Evolutionary conservation across 2,113 vertebrate species (phyloP).

Genomic region (Crotalus tigris): DNA sequence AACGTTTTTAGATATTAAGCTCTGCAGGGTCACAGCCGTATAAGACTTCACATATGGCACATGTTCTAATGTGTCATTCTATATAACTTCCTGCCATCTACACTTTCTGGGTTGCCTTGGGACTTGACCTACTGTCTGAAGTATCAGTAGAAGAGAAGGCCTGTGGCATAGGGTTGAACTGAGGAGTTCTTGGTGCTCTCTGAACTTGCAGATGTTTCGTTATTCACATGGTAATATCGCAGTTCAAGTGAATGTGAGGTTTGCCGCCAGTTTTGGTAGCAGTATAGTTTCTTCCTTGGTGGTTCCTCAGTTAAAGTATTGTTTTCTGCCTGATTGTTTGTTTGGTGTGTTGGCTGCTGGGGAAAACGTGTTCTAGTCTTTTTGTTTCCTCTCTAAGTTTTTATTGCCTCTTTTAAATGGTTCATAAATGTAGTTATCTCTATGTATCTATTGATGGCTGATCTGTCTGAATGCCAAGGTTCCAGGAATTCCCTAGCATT

Average conservation of each 20-base stretch:
- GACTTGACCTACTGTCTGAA: background rate
- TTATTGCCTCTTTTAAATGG: background rate
- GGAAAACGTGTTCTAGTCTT: background rate
- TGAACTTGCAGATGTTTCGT: background rate
- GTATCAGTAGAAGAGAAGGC: background rate
- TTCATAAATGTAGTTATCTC: background rate
- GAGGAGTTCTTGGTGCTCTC: background rate
- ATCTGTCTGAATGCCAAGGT: background rate
- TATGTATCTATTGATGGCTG: background rate
- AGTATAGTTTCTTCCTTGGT: background rate
- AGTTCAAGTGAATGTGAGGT: background rate
- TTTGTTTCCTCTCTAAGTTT: background rate
- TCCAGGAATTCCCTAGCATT: background rate
- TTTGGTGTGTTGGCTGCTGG: background rate
- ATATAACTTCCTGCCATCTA: background rate
- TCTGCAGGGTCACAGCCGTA: background rate
- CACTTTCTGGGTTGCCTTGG: background rate
- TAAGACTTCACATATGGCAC: background rate
- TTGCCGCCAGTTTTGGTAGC: background rate
- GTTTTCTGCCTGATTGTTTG: background rate
- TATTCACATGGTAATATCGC: background rate
- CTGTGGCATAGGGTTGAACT: background rate
- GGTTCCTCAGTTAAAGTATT: background rate
- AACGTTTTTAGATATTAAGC: background rate
- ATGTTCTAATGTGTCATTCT: background rate